These are phyloP conservation scores for Rhinolophus sinicus DNA, from an alignment of 2,113 vertebrate species.

Conservation along the genomic window DNA sequence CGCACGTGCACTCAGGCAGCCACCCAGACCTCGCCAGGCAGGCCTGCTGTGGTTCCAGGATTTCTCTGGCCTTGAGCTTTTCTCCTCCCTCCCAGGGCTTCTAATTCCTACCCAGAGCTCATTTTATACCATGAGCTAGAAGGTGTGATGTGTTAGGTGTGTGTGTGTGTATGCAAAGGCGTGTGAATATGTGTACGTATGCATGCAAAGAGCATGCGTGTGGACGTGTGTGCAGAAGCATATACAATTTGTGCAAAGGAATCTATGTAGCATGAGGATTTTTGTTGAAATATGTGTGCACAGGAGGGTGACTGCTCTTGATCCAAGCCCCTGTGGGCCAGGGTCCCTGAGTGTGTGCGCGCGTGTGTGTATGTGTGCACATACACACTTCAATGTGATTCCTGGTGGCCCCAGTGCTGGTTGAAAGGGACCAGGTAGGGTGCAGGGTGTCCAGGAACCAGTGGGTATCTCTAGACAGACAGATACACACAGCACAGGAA, in stretches of 20 bases:
- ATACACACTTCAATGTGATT: neutral
- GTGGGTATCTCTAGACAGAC: neutral
- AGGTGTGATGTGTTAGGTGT: neutral
- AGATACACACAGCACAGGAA: neutral
- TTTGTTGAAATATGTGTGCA: neutral
- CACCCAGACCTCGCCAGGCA: neutral
- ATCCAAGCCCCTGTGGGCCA: neutral
- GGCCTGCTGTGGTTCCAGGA: neutral
- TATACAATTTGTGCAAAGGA: neutral
- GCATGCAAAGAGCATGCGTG: neutral
- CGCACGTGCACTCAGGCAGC: too few relatives aligned
- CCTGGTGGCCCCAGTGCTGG: neutral
- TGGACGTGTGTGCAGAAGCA: neutral
- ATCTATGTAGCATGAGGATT: neutral
- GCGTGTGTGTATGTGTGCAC: fast-evolving
- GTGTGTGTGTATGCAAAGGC: neutral
- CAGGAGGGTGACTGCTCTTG: neutral
- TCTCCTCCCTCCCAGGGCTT: neutral
- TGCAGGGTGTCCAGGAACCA: neutral
- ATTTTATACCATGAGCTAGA: neutral
- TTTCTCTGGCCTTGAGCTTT: neutral
- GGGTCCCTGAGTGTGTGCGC: neutral
- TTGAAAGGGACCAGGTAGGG: neutral
- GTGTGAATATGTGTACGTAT: neutral
- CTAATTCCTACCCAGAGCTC: neutral